Percentiles rank a stretch among this genome's conserved stretches.
These are phyloP conservation scores for Scomber scombrus DNA, from an alignment of 2,113 vertebrate species.

Conservation along the genomic window DNA sequence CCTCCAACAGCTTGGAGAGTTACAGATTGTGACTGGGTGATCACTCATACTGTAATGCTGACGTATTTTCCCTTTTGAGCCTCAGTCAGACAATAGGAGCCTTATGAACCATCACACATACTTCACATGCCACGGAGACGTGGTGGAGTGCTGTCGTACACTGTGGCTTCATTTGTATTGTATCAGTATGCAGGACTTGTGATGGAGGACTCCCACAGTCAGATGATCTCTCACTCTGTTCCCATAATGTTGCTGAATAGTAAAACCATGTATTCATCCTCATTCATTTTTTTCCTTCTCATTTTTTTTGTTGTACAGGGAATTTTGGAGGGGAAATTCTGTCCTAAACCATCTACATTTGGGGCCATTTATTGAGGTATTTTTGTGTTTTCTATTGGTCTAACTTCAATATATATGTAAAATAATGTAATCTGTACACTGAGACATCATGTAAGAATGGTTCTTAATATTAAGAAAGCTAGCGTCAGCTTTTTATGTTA, in stretches of 20 bases:
- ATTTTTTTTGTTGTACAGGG: too few relatives aligned
- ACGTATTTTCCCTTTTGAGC: slow-evolving; percentile 36
- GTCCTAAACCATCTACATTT: too few relatives aligned
- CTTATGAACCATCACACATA: slow-evolving; percentile 55
- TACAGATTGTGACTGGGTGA: background rate
- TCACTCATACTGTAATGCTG: slow-evolving; percentile 38
- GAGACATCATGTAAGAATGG: background rate
- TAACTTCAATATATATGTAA: too few relatives aligned
- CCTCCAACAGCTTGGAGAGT: slow-evolving; percentile 5
- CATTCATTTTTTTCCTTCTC: too few relatives aligned
- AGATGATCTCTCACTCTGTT: slow-evolving; percentile 35
- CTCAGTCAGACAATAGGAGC: slow-evolving; percentile 50
- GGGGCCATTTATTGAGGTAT: too few relatives aligned
- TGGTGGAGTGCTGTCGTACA: slow-evolving; percentile 37
- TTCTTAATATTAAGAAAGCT: too few relatives aligned
- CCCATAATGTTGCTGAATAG: background rate
- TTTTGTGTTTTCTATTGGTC: too few relatives aligned
- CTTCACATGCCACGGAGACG: slow-evolving; percentile 60
- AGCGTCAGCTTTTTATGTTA: background rate
- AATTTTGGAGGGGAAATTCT: too few relatives aligned
- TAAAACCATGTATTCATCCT: background rate
- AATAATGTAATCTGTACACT: too few relatives aligned
- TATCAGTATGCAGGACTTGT: slow-evolving; percentile 20
- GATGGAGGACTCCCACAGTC: slow-evolving; percentile 36
- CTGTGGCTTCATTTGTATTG: slow-evolving; percentile 46